Percentiles rank a stretch among this genome's conserved stretches.
Conservation (phyloP, 2,113 vertebrate genomes). For the Plectropomus leopardus region DNA sequence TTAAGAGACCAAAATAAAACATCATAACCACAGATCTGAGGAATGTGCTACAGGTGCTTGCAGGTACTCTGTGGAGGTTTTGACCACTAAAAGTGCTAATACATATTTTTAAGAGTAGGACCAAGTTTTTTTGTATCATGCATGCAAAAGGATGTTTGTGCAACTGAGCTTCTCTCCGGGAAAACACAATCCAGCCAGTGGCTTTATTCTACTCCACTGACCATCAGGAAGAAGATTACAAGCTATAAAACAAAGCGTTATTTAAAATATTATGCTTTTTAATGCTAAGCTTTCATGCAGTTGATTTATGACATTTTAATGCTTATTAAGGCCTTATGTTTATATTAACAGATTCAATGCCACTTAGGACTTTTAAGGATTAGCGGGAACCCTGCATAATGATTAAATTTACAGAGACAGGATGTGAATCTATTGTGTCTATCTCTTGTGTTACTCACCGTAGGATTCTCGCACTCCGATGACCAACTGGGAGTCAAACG, state of each 20-base stretch:
- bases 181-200: too few species aligned
- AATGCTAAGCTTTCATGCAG: too few species aligned
- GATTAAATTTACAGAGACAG: too few species aligned
- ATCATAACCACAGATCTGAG: background rate
- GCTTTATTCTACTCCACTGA: background rate
- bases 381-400: too few species aligned
- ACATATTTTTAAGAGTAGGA: background rate
- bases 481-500: slow-evolving; percentile 99
- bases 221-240: background rate
- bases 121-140: background rate
- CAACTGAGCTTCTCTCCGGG: too few species aligned
- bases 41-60: background rate
- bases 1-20: background rate
- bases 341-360: too few species aligned
- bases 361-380: too few species aligned
- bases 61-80: background rate
- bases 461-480: slow-evolving; percentile 98
- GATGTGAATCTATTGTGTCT: too few species aligned
- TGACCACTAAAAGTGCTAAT: background rate
- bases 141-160: background rate
- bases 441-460: slow-evolving; percentile 87
- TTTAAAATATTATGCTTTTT: too few species aligned
- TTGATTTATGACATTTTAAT: too few species aligned
- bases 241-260: too few species aligned
- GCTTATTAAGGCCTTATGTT: too few species aligned